Evolutionary conservation across 2,888 invertebrate species (phyloP), one percentile per base, ranked within the genome.

Genomic region (Blera fallax): DNA sequence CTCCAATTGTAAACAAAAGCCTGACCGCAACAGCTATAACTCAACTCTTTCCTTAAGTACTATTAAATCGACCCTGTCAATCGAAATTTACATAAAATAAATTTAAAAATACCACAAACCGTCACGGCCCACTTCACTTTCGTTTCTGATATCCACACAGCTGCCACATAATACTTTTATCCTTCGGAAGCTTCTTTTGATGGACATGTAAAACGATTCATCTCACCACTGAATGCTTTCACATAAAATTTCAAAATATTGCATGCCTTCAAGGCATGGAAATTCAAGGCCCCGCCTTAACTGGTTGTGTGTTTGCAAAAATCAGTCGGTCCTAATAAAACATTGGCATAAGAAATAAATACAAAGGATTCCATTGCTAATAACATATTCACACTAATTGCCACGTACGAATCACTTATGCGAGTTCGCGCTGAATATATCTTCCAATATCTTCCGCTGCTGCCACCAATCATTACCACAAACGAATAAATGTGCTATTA

Each of bases 1-100:
- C 6, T 10, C 21, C 32, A 56, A 56, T 50, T 34, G 11, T 3
- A 54, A 43, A 54, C 27, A 70, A 45, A 65, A 21, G 18, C 34
- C 29, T 11, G 29, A 27, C 67, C 37, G n/a, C 24, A 37, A 24
- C 21, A 50, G 18, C 21, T 48, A n/a, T 29, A 65, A 65, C 52
- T 24, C 50, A 34, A 27, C 40, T 27, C 21, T 69, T 16, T 43
- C 8, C 27, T 43, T 43, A 69, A 37, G 40, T 54, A 43, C 27
- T 24, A 24, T 18, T 18, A 69, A 54, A 16, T 58, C 70, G 34
- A 34, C 58, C 45, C 34, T 40, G 16, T 37, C 50, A 60, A 50
- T 72, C 6, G 60, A 10, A 60, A 72, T 72, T 60, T 60, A 16
- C 34, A 72, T 72, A 72, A 24, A 48, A 27, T 58, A 58, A 70